Evolutionary conservation across 2,113 vertebrate genomes (phyloP), one percentile per base, ranked within the genome.

Genomic region (Elephas maximus): DNA sequence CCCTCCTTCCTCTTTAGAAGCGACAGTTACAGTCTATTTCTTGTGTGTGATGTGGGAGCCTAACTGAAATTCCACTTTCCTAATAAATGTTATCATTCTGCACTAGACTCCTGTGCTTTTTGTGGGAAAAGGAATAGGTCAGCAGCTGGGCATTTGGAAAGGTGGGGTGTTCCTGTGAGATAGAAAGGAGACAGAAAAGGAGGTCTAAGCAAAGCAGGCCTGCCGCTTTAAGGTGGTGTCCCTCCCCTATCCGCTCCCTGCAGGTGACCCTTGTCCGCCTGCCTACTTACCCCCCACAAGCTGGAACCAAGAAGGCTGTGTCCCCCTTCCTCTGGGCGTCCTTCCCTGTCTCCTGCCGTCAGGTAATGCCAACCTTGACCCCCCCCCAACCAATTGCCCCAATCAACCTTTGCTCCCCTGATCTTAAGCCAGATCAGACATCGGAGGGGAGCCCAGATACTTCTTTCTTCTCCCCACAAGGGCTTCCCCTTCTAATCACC

Each of bases 141-240:
- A 91, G 79, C 71, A 84, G 69, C 53, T 44, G 20, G 65, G 86
- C 6, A 26, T 30, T 45, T 90, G 81, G 77, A 48, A 33, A 67
- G 26, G 23, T 17, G 5, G 23, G 26, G 57, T 65, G 51, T 90
- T 44, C 78, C 77, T 92, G 45, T 81, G 60, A 85, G 45, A 53
- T 65, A 17, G 48, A 82, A 44, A 77, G 65, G 53, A 94, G 41
- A 63, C 79, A 26, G 24, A 77, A 48, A 83, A 91, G 77, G 81
- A 77, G 51, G 73, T 67, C 80, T 69, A 24, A 57, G 84, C 83
- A 78, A 95, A 94, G 77, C 73, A 95, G 82, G 81, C 74, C 98
- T 98, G 96, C 92, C 97, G 95, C 98, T 98, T 98, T 98, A 98
- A 98, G 98, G 78, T 62, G 92, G 84, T 93, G 97, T 71, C 96